Base-by-base conservation (phyloP, 2,113 vertebrate species). In the Tachycineta bicolor region DNA sequence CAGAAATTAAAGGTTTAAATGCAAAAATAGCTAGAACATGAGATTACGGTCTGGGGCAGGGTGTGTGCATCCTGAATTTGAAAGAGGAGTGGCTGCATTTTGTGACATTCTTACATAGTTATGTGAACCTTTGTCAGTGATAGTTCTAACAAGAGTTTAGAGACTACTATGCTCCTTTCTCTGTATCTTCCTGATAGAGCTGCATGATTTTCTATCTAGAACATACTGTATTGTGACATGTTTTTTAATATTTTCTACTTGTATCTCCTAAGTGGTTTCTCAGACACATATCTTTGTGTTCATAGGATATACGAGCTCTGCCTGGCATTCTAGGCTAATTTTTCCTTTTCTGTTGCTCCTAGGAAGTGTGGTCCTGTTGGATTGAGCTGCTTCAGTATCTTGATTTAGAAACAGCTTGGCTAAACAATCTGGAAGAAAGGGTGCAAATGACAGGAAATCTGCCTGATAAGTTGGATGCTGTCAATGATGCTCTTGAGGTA, bases 341-440 rank as follows among this genome's bases (percentile, higher is more conserved):
- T 41, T n/a, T 64, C 88, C 37, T 46, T 91, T 58, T 15, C 11
- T 73, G 10, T 53, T 83, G 26, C 24, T 79, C 12, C 3, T 81
- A 99, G 99, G 99, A 99, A 97, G 99, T 99, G 17, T 99, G 99
- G 99, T 99, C 99, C 19, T 99, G 99, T 81, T 99, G 99, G 99
- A 99, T 99, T 83, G 99, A 99, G 94, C 95, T 99, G 71, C 98
- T 99, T 65, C 99, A 99, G 80, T 99, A 99, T 95, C 93, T 99
- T 97, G 99, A 99, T 62, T 96, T 99, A 90, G 99, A 99, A 98
- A 99, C 98, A 63, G 89, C 71, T 75, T 99, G 99, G 99, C 96
- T 99, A 44, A 98, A 97, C 95, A 98, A 96, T 34, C 95, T 99
- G 97, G 99, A 99, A 87, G 99, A 99, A 96, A 98, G 97, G 20